phyloP scores from a whole-genome alignment of 1,140 invertebrate species.

The Chymomyza costata region DNA sequence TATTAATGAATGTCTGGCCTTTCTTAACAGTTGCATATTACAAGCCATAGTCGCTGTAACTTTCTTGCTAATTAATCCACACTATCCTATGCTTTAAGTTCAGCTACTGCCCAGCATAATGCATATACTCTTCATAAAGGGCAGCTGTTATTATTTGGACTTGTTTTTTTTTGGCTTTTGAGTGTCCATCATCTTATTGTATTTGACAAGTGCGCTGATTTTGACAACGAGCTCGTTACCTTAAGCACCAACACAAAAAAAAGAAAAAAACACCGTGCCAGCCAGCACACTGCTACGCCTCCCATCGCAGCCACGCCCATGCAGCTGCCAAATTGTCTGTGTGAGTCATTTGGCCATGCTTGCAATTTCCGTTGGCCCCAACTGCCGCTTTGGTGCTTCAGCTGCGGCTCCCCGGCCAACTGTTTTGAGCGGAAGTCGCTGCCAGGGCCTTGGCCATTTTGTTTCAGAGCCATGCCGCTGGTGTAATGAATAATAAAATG shows the following conservation, averaged over 20 bases:
- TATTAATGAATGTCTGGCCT: no score
- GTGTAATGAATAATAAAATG: constrained; percentile 66
- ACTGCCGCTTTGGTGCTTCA: not conserved
- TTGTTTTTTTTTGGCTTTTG: constrained; percentile 48
- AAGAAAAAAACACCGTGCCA: not conserved
- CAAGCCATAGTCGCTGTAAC: no score
- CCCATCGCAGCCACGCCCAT: constrained; percentile 10
- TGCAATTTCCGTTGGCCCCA: constrained; percentile 56
- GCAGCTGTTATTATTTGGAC: no score
- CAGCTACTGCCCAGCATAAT: no score
- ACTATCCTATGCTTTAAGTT: no score
- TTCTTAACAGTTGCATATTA: no score
- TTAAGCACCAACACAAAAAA: not conserved
- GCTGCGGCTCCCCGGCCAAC: not conserved
- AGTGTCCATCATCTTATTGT: constrained; percentile 68
- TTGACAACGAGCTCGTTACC: constrained; percentile 1
- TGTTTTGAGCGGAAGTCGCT: constrained; percentile 29
- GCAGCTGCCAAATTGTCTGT: constrained; percentile 37
- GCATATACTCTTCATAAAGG: no score
- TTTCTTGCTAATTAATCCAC: no score
- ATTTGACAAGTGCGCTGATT: constrained; percentile 71
- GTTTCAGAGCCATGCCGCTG: constrained; percentile 16
- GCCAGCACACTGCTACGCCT: constrained; percentile 1
- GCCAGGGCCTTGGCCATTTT: constrained; percentile 34
- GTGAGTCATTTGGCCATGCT: constrained; percentile 69